A percentile compares a stretch with the other conserved stretches of the same genome.
phyloP scores from a whole-genome alignment of 1,140 invertebrate species.

The Galleria mellonella region DNA sequence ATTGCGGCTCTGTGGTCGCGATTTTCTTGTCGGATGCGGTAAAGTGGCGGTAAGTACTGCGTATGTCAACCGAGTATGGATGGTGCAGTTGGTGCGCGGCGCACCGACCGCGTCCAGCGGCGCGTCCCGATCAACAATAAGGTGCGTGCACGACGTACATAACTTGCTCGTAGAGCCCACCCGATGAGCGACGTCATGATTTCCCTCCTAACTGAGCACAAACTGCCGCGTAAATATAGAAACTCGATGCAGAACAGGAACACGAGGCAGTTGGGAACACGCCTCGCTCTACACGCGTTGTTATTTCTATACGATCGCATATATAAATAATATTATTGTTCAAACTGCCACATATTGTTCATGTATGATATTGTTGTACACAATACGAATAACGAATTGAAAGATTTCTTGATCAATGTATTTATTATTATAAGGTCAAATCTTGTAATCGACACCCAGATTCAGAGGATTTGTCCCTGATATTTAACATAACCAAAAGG shows the following conservation, averaged over 20 bases:
- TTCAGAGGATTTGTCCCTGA: slow-evolving; percentile 15
- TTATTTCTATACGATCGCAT: slow-evolving; percentile 20
- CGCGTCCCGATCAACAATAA: slow-evolving; percentile 35
- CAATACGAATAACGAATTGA: slow-evolving; percentile 1
- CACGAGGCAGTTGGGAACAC: slow-evolving; percentile 47
- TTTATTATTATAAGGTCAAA: slow-evolving; percentile 14
- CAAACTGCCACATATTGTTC: no score
- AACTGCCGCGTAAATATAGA: slow-evolving; percentile 68
- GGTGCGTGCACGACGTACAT: slow-evolving; percentile 23
- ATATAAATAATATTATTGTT: slow-evolving; percentile 13
- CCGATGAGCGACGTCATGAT: slow-evolving; percentile 44
- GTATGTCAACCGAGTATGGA: slow-evolving; percentile 11
- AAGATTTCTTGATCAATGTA: slow-evolving; percentile 3
- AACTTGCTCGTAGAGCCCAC: slow-evolving; percentile 22
- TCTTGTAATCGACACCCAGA: slow-evolving; percentile 15
- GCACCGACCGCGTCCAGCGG: slow-evolving; percentile 26
- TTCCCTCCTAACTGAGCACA: slow-evolving; percentile 52
- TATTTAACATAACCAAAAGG: slow-evolving; percentile 18
- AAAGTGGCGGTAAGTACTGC: slow-evolving; percentile 7
- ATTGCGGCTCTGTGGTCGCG: slow-evolving; percentile 19
- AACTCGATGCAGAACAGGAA: slow-evolving; percentile 55
- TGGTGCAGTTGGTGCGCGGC: slow-evolving; percentile 8
- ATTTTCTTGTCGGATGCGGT: slow-evolving; percentile 31
- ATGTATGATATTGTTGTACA: not conserved
- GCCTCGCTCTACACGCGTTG: slow-evolving; percentile 21